A percentile compares a stretch with the other conserved stretches of the same genome.
Evolutionary conservation across 2,113 vertebrate genomes (phyloP).

Genomic region (Tachuris rubrigastra): DNA sequence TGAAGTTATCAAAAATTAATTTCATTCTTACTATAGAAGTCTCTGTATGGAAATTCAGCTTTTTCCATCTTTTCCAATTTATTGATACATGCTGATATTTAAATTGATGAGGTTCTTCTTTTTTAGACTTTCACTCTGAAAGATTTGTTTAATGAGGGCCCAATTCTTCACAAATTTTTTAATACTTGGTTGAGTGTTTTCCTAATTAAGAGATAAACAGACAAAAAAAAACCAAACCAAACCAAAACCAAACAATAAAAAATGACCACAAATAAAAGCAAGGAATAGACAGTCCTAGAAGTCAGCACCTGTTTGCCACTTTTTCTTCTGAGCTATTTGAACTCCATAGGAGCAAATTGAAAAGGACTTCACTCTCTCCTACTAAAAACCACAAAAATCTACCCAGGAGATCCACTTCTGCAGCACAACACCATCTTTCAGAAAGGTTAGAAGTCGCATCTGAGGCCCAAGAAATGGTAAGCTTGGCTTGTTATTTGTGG

Average conservation of each 20-base stretch:
- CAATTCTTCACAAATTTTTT: neutral
- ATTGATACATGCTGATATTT: neutral
- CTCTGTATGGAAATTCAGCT: neutral
- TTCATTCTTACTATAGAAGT: slow-evolving; percentile 28
- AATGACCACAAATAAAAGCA: neutral
- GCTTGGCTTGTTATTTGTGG: neutral
- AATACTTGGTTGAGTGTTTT: neutral
- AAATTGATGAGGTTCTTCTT: neutral
- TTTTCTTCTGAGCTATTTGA: neutral
- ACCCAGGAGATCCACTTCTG: neutral
- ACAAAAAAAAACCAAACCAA: too few species aligned
- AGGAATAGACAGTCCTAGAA: neutral
- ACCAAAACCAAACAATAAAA: too few species aligned
- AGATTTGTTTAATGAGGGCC: neutral
- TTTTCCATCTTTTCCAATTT: neutral
- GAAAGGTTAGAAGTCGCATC: rapidly evolving
- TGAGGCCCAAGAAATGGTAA: neutral
- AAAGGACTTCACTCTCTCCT: neutral
- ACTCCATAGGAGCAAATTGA: neutral
- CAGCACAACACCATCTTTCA: neutral
- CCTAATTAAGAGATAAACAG: neutral
- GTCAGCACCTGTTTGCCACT: neutral
- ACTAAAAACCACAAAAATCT: neutral
- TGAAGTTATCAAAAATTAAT: slow-evolving; percentile 51
- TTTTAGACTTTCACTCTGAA: neutral